Evolutionary conservation across 1,140 invertebrate species (phyloP).

Genomic region (Tetragonula clypearis): DNA sequence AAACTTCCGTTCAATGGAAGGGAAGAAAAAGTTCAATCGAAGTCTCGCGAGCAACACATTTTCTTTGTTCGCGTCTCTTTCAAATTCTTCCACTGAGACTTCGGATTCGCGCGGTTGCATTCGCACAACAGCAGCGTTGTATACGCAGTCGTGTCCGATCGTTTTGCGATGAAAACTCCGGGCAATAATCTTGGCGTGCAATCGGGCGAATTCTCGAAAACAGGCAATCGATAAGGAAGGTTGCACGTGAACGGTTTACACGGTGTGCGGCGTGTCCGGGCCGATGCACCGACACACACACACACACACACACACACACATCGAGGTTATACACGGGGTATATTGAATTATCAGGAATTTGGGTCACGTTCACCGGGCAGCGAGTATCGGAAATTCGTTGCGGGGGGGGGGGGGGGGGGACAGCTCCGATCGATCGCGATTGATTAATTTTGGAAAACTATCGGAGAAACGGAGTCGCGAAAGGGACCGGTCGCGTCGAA

Average conservation of each 20-base stretch:
- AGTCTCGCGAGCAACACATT: background rate
- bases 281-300: background rate
- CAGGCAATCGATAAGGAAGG: background rate
- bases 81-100: background rate
- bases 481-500: background rate
- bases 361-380: slow-evolving; percentile 27
- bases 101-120: background rate
- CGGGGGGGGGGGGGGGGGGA: no score
- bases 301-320: background rate
- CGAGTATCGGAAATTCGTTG: slow-evolving; percentile 21
- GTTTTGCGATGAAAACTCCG: background rate
- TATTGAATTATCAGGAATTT: slow-evolving; percentile 36
- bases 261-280: background rate
- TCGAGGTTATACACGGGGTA: background rate
- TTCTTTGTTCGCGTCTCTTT: background rate
- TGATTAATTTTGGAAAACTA: slow-evolving; percentile 26
- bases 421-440: slow-evolving; percentile 16
- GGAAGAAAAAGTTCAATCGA: no score
- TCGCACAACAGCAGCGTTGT: background rate
- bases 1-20: no score
- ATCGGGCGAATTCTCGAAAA: background rate
- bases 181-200: background rate
- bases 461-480: background rate
- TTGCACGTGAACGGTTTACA: background rate
- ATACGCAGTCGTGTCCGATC: background rate